phyloP scores from a whole-genome alignment of 2,888 invertebrate species.

The Lampropteryx suffumata region DNA sequence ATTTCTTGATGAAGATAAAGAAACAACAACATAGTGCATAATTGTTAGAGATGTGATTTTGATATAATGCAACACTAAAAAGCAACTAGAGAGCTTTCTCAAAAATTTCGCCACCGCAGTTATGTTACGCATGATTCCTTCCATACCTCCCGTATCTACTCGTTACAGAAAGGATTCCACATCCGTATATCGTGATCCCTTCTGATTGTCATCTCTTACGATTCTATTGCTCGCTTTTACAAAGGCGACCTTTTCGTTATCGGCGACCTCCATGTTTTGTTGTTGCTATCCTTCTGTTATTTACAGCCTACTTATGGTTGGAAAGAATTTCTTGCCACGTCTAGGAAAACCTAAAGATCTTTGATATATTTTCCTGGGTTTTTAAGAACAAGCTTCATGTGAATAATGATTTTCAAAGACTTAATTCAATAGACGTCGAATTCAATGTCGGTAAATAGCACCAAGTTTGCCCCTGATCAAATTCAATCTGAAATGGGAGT shows the following conservation, averaged over 20 bases:
- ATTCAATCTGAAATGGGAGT: slow-evolving; percentile 16
- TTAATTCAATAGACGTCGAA: neutral
- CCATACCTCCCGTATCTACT: slow-evolving; percentile 16
- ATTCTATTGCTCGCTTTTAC: slow-evolving; percentile 41
- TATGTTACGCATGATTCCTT: slow-evolving; percentile 9
- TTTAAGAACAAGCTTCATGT: too few species aligned
- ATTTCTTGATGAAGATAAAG: too few species aligned
- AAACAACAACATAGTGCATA: too few species aligned
- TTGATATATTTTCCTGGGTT: neutral
- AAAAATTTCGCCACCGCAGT: neutral
- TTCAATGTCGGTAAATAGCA: slow-evolving; percentile 7
- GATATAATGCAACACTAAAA: too few species aligned
- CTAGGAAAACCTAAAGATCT: slow-evolving; percentile 2
- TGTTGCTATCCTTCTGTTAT: slow-evolving; percentile 32
- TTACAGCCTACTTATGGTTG: slow-evolving; percentile 34
- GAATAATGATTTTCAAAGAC: neutral
- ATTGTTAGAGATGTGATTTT: too few species aligned
- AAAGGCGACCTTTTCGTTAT: slow-evolving; percentile 43
- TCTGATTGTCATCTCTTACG: slow-evolving; percentile 46
- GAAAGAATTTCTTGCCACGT: slow-evolving; percentile 23
- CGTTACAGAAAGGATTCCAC: slow-evolving; percentile 14
- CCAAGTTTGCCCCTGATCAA: slow-evolving; percentile 10
- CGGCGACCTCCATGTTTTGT: slow-evolving; percentile 34
- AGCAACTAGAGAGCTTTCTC: neutral
- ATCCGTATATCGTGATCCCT: slow-evolving; percentile 38